Evolutionary conservation across 2,113 vertebrate species (phyloP).

Genomic region (Corydoras sp.): DNA sequence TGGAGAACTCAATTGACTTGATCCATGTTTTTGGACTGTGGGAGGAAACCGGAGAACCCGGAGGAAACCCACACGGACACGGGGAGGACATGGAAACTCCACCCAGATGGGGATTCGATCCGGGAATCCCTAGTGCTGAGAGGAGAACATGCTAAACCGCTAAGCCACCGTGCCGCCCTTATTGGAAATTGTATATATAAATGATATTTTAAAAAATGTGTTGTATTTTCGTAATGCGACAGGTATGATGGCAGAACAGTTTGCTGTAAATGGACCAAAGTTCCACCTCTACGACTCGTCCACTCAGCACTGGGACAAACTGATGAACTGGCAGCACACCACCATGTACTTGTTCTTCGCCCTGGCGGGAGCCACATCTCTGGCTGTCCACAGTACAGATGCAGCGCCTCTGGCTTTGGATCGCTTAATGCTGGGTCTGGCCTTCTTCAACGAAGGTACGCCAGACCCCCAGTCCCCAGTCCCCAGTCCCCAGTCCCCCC

Average conservation of each 20-base stretch:
- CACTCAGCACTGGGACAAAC: constrained; percentile 73
- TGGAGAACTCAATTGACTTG: too few relatives aligned
- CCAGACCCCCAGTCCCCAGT: background rate
- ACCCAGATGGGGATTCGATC: too few relatives aligned
- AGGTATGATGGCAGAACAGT: constrained; percentile 88
- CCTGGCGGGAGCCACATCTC: constrained; percentile 70
- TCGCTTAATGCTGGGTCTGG: constrained; percentile 77
- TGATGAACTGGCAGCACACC: constrained; percentile 88
- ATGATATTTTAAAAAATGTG: too few relatives aligned
- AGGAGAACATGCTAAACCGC: too few relatives aligned
- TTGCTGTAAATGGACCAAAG: constrained; percentile 69
- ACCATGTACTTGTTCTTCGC: constrained; percentile 95
- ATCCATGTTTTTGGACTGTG: too few relatives aligned
- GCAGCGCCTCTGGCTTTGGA: constrained; percentile 71
- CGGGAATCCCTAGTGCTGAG: too few relatives aligned
- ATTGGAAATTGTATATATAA: too few relatives aligned
- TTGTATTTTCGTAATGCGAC: constrained; percentile 2
- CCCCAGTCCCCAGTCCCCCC: too few relatives aligned
- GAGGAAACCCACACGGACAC: too few relatives aligned
- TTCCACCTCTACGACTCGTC: constrained; percentile 76
- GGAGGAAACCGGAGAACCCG: too few relatives aligned
- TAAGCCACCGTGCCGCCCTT: too few relatives aligned
- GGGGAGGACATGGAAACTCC: too few relatives aligned
- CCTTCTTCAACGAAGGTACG: constrained; percentile 85
- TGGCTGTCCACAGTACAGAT: constrained; percentile 72